phyloP scores from a whole-genome alignment of 2,113 vertebrate genomes.

The Ameiurus melas region DNA sequence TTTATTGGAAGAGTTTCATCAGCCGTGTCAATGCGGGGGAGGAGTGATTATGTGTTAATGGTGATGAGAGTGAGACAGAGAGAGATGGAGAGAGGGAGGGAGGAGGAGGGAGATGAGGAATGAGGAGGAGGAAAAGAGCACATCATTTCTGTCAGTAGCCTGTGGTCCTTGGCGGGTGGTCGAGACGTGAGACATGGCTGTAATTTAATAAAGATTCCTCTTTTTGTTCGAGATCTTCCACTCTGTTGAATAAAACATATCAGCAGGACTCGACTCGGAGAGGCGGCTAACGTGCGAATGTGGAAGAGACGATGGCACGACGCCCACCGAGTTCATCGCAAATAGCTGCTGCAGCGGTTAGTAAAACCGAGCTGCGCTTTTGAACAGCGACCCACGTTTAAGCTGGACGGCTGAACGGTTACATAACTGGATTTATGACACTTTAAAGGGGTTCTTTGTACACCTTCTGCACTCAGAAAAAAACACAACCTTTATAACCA shows the following conservation, averaged over 20 bases:
- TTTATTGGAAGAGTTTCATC: slow-evolving; percentile 46
- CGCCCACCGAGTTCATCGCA: slow-evolving; percentile 8
- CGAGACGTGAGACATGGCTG: slow-evolving; percentile 35
- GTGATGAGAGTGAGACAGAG: slow-evolving; percentile 44
- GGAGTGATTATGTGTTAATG: slow-evolving; percentile 54
- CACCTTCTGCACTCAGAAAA: background rate
- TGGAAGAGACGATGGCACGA: slow-evolving; percentile 15
- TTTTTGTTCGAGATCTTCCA: slow-evolving; percentile 12
- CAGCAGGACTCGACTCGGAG: slow-evolving; percentile 18
- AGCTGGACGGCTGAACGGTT: background rate
- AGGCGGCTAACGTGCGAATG: slow-evolving; percentile 26
- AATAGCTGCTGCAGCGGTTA: slow-evolving; percentile 19
- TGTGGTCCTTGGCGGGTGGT: slow-evolving; percentile 48
- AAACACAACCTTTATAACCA: background rate
- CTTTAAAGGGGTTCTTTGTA: too few relatives aligned
- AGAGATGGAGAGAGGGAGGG: slow-evolving; percentile 4
- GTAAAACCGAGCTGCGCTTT: slow-evolving; percentile 20
- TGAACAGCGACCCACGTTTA: background rate
- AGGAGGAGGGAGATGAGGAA: background rate
- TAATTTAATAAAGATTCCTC: slow-evolving; percentile 45
- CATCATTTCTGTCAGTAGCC: slow-evolving; percentile 49
- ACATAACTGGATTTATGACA: slow-evolving; percentile 9
- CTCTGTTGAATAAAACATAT: slow-evolving; percentile 42
- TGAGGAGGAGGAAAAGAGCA: slow-evolving; percentile 18
- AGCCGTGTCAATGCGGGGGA: slow-evolving; percentile 48